These are phyloP conservation scores for Carlito syrichta DNA, from an alignment of 2,113 vertebrate genomes.

Conservation along the genomic window DNA sequence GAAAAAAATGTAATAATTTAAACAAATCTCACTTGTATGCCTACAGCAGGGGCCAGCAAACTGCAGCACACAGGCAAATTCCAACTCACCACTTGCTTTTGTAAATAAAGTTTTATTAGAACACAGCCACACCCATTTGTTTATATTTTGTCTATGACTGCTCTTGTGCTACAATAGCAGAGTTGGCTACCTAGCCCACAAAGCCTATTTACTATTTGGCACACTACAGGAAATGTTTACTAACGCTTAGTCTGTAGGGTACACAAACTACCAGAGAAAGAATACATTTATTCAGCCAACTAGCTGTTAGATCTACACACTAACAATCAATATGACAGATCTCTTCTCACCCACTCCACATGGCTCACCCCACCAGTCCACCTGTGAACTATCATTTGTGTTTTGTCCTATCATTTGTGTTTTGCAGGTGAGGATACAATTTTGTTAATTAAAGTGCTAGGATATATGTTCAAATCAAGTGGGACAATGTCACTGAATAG, in stretches of 20 bases:
- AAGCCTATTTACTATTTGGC: not conserved
- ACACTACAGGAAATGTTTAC: not conserved
- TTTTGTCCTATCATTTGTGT: not conserved
- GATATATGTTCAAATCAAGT: not conserved
- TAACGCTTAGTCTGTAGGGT: not conserved
- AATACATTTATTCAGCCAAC: not conserved
- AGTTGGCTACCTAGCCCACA: not conserved
- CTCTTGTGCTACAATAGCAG: not conserved
- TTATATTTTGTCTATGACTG: not conserved
- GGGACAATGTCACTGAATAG: not conserved
- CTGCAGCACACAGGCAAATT: not conserved
- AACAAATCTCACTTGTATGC: not conserved
- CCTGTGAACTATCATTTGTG: not conserved
- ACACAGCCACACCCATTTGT: not conserved
- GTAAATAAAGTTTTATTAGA: conserved; percentile 1
- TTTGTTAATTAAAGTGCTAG: not conserved
- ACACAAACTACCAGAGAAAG: not conserved
- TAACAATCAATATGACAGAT: not conserved
- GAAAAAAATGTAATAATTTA: not conserved
- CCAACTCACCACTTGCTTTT: not conserved
- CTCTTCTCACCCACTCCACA: not conserved
- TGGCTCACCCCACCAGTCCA: not conserved
- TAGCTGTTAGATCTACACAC: not conserved
- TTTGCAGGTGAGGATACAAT: not conserved
- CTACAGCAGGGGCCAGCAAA: not conserved